These are phyloP conservation scores for Phainopepla nitens DNA, from an alignment of 2,113 vertebrate genomes.

Conservation along the genomic window DNA sequence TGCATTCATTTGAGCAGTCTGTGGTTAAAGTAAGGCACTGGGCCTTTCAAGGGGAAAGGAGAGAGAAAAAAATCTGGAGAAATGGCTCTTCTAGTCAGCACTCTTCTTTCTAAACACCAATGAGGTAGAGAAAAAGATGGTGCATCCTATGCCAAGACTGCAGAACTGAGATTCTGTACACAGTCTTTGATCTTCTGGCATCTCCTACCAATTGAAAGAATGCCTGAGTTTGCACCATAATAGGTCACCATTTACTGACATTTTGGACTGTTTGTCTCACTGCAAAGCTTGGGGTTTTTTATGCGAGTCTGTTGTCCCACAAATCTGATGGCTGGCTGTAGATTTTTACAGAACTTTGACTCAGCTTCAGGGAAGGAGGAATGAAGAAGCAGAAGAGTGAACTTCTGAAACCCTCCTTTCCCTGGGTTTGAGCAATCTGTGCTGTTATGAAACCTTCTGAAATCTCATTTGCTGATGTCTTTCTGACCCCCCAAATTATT, in stretches of 20 bases:
- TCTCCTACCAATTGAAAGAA: background rate
- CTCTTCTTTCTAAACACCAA: background rate
- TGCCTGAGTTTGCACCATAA: background rate
- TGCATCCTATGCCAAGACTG: background rate
- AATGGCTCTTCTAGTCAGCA: background rate
- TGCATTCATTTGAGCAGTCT: background rate
- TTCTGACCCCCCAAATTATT: conserved; percentile 62
- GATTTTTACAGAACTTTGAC: conserved; percentile 58
- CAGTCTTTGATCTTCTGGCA: background rate
- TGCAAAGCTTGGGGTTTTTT: background rate
- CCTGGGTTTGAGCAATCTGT: conserved; percentile 54
- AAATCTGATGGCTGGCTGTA: background rate
- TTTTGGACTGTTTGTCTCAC: background rate
- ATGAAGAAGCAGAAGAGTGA: conserved; percentile 61
- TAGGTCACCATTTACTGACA: background rate
- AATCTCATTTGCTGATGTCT: conserved; percentile 53
- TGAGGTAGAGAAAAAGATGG: background rate
- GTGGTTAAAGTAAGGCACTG: background rate
- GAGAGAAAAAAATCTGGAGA: background rate
- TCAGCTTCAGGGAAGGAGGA: conserved; percentile 58
- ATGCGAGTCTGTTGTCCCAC: background rate
- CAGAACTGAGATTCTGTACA: background rate
- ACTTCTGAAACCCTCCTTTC: conserved; percentile 55
- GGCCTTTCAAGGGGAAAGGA: background rate
- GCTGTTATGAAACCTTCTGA: conserved; percentile 57